A percentile compares a stretch with the other conserved stretches of the same genome.
Evolutionary conservation across 2,797 vertebrate genomes (phyloP).

Genomic region (Orientallactaga sibirica): DNA sequence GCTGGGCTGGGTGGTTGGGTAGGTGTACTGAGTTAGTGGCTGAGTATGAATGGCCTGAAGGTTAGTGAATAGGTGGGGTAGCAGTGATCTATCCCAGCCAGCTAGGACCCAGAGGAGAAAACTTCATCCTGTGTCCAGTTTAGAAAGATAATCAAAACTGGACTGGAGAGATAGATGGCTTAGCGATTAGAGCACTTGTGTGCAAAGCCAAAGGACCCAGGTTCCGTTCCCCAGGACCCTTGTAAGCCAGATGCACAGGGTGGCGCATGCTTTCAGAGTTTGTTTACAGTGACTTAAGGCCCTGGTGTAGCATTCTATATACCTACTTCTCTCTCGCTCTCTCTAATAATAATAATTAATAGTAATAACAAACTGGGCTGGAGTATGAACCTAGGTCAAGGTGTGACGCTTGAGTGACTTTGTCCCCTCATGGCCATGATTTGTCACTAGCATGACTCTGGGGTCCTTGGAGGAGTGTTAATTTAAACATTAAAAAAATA

Average conservation of each 20-base stretch:
- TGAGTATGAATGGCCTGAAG: neutral
- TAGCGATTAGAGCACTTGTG: too few relatives aligned
- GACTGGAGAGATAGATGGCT: neutral
- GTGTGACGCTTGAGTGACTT: rapidly evolving
- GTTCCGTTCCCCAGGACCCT: too few relatives aligned
- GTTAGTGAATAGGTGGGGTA: rapidly evolving
- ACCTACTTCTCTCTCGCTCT: too few relatives aligned
- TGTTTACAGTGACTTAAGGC: too few relatives aligned
- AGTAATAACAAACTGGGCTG: neutral
- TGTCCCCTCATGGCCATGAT: rapidly evolving
- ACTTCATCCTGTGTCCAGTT: neutral
- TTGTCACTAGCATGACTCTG: rapidly evolving
- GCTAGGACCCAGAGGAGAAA: neutral
- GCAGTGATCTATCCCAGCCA: neutral
- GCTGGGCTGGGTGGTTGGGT: rapidly evolving
- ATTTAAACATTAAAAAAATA: neutral
- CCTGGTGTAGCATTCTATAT: too few relatives aligned
- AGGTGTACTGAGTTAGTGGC: neutral
- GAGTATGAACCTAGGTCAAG: rapidly evolving
- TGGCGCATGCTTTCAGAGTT: too few relatives aligned
- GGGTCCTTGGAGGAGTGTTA: rapidly evolving
- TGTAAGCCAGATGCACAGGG: too few relatives aligned
- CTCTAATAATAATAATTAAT: too few relatives aligned
- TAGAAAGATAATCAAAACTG: neutral
- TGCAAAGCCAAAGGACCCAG: too few relatives aligned